phyloP scores from a whole-genome alignment of 2,888 invertebrate species.

The Chalcis sispes region DNA sequence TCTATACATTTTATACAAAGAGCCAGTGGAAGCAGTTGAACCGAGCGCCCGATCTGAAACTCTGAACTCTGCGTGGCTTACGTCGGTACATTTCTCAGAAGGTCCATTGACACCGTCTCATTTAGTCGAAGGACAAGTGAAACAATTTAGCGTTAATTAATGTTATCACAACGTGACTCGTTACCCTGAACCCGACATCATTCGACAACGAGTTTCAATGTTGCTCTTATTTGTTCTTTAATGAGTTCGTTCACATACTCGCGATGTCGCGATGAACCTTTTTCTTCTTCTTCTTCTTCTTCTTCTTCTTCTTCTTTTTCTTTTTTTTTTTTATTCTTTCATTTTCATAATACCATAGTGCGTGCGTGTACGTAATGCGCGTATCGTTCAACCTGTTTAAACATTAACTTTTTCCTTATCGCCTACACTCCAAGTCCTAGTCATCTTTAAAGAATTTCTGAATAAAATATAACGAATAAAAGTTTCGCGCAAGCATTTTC shows the following conservation, averaged over 20 bases:
- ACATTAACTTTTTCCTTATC: conserved; percentile 23
- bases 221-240: conserved; percentile 46
- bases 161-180: conserved; percentile 60
- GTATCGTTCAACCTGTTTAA: conserved; percentile 47
- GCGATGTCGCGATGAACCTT: too few species aligned
- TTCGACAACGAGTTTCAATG: conserved; percentile 51
- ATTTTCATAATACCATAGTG: neutral
- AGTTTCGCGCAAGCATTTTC: neutral
- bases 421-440: neutral
- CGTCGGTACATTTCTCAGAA: conserved; percentile 63
- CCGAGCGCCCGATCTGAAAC: conserved; percentile 43
- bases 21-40: too few species aligned
- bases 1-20: too few species aligned
- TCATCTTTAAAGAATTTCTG: conserved; percentile 2
- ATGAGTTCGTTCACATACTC: conserved; percentile 53
- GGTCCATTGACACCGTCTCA: conserved; percentile 65
- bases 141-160: conserved; percentile 68
- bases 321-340: conserved; percentile 16
- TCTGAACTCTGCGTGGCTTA: too few species aligned
- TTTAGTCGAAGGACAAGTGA: conserved; percentile 65
- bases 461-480: conserved; percentile 9
- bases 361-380: conserved; percentile 9
- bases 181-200: conserved; percentile 53
- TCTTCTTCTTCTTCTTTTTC: too few species aligned
- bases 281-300: too few species aligned